Evolutionary conservation across 2,797 vertebrate species (phyloP).

Genomic region (Cossypha polioptera): DNA sequence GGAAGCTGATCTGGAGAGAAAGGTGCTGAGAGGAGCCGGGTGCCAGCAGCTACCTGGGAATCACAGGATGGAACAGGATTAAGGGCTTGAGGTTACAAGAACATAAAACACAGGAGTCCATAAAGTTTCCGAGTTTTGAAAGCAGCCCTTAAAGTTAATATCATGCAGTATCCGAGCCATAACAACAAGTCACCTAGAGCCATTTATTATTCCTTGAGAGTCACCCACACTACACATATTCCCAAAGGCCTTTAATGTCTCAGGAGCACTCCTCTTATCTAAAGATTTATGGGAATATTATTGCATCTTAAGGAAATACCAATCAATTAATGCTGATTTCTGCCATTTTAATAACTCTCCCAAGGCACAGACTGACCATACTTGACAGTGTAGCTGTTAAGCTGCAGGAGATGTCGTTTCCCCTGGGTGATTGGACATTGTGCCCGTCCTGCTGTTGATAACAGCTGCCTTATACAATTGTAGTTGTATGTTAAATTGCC

Average conservation of each 20-base stretch:
- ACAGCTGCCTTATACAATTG: neutral
- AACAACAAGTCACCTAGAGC: constrained; percentile 48
- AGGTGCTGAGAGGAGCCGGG: neutral
- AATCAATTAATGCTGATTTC: constrained; percentile 59
- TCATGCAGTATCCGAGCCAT: constrained; percentile 10
- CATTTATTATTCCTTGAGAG: constrained; percentile 39
- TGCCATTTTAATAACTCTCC: constrained; percentile 39
- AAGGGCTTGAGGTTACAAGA: neutral
- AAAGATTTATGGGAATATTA: constrained; percentile 48
- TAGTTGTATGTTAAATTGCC: neutral
- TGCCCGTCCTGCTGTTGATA: neutral
- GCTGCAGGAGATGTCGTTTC: constrained; percentile 14
- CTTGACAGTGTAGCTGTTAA: constrained; percentile 18
- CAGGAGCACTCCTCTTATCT: neutral
- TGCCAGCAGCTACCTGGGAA: neutral
- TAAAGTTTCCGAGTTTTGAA: constrained; percentile 35
- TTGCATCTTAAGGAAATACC: constrained; percentile 43
- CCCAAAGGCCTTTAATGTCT: constrained; percentile 7
- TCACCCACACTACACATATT: neutral
- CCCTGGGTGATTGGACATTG: neutral
- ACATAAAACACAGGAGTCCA: constrained; percentile 52
- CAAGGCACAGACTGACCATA: neutral
- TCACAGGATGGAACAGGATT: neutral
- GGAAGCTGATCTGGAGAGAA: neutral
- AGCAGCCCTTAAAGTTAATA: constrained; percentile 62